Base-by-base conservation (phyloP, 2,113 vertebrate species). In the Australoheros scitulus region DNA sequence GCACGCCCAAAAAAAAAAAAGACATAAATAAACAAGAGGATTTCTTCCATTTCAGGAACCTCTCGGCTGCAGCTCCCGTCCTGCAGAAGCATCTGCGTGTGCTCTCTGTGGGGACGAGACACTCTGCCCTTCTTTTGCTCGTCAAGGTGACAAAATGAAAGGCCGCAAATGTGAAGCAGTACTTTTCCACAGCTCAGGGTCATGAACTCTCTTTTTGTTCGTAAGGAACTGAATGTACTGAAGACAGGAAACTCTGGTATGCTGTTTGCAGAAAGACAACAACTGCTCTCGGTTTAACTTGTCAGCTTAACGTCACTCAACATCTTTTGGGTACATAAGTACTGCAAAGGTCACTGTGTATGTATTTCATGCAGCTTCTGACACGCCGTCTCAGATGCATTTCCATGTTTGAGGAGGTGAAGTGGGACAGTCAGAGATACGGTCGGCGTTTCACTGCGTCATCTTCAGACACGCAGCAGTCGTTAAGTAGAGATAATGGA, bases 401-500 rank as follows among this genome's bases (percentile, higher is more conserved):
- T 50, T 50, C 0, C 15, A 1, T 6, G 26, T 57, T 50, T 60
- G 10, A 34, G 36, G 56, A 43, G 36, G 14, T 14, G 11, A 0
- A 70, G 41, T 29, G 65, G 36, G 11, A 11, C 17, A 60, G n/a
- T 0, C 22, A 0, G 0, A 76, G 17, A 14, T 60, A 24, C 11
- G 8, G 34, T 26, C 55, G 41, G 17, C 57, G 5, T 11, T 38
- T 22, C 72, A 57, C 34, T 41, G 2, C 52, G 7, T 47, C 58
- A 61, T 26, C 18, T 29, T 47, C 22, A 18, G 50, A 47, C 36
- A 15, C 22, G 22, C 32, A 3, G 34, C 55, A 70, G 17, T 43
- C 9, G 15, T 50, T 70, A 17, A 1, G 43, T 29, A 29, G 10
- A 50, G 65, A 50, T 70, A 20, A 70, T 29, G 24, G 43, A 15